Conservation (phyloP, 2,888 invertebrate species). For the Mythimna albipuncta region DNA sequence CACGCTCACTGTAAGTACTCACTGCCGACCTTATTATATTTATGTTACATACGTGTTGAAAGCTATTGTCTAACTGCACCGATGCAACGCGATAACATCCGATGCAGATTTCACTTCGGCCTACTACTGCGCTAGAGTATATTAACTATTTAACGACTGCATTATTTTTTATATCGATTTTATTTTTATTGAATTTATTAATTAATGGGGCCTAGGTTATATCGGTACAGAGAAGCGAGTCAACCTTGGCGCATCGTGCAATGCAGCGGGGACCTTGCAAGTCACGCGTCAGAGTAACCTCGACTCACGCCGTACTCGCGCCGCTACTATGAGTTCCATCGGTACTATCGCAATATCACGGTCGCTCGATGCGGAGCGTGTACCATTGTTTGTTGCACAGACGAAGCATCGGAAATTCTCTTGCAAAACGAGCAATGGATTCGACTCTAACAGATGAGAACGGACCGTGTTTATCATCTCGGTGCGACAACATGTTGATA, state of each 20-base stretch:
- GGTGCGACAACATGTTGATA: conserved; percentile 83
- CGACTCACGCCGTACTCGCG: conserved; percentile 88
- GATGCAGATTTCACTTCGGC: conserved; percentile 86
- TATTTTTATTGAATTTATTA: conserved; percentile 52
- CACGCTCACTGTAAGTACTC: conserved; percentile 75
- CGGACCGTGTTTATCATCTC: conserved; percentile 61
- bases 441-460: conserved; percentile 27
- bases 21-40: conserved; percentile 62
- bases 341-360: conserved; percentile 69
- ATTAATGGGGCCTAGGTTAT: conserved; percentile 76
- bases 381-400: conserved; percentile 75
- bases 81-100: conserved; percentile 79
- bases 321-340: conserved; percentile 79
- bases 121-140: conserved; percentile 67
- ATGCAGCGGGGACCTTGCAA: conserved; percentile 91
- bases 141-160: conserved; percentile 50
- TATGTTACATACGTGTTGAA: conserved; percentile 70
- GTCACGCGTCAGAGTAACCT: conserved; percentile 91
- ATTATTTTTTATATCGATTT: conserved; percentile 37
- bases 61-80: conserved; percentile 79
- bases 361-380: conserved; percentile 55
- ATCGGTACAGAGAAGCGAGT: conserved; percentile 82
- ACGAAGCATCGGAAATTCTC: conserved; percentile 6
- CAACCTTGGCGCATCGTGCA: conserved; percentile 91
- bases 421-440: conserved; percentile 69